Evolutionary conservation across 2,888 invertebrate species (phyloP).

Genomic region (Erebia aethiops): DNA sequence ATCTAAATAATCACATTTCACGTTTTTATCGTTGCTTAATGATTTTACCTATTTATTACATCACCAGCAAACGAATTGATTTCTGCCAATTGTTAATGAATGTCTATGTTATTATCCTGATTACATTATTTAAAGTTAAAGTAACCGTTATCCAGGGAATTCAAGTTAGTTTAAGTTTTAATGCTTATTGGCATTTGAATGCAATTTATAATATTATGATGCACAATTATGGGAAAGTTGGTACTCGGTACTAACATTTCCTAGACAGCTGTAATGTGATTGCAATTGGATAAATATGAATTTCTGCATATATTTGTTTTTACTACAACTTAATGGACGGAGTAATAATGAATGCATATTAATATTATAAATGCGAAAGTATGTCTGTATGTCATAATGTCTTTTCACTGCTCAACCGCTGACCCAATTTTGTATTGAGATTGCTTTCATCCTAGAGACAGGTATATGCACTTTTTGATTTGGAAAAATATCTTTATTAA

Average conservation of each 20-base stretch:
- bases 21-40: background rate
- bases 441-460: no score
- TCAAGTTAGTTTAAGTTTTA: slow-evolving; percentile 30
- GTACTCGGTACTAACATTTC: slow-evolving; percentile 10
- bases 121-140: slow-evolving; percentile 5
- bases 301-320: background rate
- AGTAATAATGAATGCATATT: background rate
- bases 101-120: slow-evolving; percentile 21
- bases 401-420: background rate
- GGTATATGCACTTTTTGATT: no score
- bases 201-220: slow-evolving; percentile 23
- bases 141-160: slow-evolving; percentile 44
- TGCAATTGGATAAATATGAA: background rate
- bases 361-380: background rate
- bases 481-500: no score
- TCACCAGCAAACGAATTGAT: background rate
- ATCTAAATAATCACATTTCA: background rate
- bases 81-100: slow-evolving; percentile 41
- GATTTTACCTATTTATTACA: background rate
- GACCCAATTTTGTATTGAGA: no score
- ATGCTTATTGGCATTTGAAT: slow-evolving; percentile 24
- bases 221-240: slow-evolving; percentile 22
- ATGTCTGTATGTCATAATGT: background rate
- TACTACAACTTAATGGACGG: background rate
- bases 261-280: background rate